Evolutionary conservation across 2,797 vertebrate species (phyloP).

Genomic region (Myotis vivesi): DNA sequence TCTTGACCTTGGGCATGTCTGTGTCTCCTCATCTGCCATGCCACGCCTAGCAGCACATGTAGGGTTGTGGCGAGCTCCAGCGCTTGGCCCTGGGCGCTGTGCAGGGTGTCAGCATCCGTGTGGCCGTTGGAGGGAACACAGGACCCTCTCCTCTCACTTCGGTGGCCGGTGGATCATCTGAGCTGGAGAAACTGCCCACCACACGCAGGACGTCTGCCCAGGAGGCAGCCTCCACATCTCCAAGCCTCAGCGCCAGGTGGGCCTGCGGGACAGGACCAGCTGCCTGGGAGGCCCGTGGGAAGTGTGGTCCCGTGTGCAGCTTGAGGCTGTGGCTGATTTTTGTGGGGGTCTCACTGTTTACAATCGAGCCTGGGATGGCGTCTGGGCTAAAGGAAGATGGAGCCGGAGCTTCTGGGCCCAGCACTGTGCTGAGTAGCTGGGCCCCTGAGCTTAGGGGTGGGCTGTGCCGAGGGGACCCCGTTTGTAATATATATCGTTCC

Average conservation of each 20-base stretch:
- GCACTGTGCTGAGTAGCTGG: fast-evolving
- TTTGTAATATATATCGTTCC: slow-evolving; percentile 19
- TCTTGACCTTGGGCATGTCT: neutral
- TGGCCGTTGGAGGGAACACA: fast-evolving
- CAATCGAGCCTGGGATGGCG: neutral
- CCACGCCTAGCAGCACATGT: fast-evolving
- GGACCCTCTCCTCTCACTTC: neutral
- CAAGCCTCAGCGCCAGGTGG: neutral
- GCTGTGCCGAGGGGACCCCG: neutral
- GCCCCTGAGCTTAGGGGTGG: neutral
- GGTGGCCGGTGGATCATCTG: neutral
- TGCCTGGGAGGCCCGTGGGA: neutral
- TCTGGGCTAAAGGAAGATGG: neutral
- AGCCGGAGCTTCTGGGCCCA: neutral
- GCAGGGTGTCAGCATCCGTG: fast-evolving
- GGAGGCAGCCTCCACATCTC: neutral
- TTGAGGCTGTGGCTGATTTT: neutral
- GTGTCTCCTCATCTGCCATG: neutral
- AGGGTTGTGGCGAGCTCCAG: fast-evolving
- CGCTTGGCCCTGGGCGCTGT: neutral
- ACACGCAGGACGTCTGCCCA: fast-evolving
- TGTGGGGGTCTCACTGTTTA: neutral
- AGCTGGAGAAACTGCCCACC: too few species aligned
- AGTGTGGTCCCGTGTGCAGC: neutral
- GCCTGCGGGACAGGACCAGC: too few species aligned